Percentiles rank a stretch among this genome's conserved stretches.
Conservation (phyloP, 2,797 vertebrate genomes). For the Poeciliopsis presidionis region DNA sequence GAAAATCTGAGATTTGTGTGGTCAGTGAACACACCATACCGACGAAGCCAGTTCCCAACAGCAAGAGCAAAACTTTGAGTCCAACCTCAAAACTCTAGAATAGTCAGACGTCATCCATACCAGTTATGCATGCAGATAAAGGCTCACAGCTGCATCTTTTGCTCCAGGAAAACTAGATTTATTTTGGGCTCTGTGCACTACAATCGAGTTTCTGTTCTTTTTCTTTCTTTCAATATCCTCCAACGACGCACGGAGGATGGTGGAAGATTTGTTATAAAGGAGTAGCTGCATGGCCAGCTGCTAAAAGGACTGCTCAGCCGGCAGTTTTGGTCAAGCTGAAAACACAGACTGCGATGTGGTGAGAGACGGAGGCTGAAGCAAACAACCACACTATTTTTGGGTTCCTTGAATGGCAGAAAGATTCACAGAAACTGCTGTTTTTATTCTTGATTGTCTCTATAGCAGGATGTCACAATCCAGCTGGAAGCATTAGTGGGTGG, state of each 20-base stretch:
- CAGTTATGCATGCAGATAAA: not conserved
- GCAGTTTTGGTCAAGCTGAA: not conserved
- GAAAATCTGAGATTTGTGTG: not conserved
- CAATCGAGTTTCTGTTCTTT: not conserved
- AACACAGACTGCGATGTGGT: not conserved
- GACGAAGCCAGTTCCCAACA: not conserved
- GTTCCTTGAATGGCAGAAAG: not conserved
- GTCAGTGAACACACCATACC: not conserved
- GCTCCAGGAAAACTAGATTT: not conserved
- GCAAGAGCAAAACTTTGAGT: not conserved
- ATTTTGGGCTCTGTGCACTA: not conserved
- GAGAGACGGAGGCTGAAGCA: not conserved
- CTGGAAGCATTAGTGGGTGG: not conserved
- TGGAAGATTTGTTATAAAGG: not conserved
- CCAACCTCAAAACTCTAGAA: not conserved
- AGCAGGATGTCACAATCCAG: not conserved
- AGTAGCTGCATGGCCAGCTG: not conserved
- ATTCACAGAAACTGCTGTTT: not conserved
- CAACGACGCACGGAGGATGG: no score
- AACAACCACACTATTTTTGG: not conserved
- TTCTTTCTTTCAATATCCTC: not conserved
- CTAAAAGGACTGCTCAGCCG: not conserved
- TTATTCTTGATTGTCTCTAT: not conserved
- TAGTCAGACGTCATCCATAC: not conserved
- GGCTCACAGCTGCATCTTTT: not conserved